phyloP scores from a whole-genome alignment of 2,888 invertebrate genomes.

The Aspidiotus destructor region DNA sequence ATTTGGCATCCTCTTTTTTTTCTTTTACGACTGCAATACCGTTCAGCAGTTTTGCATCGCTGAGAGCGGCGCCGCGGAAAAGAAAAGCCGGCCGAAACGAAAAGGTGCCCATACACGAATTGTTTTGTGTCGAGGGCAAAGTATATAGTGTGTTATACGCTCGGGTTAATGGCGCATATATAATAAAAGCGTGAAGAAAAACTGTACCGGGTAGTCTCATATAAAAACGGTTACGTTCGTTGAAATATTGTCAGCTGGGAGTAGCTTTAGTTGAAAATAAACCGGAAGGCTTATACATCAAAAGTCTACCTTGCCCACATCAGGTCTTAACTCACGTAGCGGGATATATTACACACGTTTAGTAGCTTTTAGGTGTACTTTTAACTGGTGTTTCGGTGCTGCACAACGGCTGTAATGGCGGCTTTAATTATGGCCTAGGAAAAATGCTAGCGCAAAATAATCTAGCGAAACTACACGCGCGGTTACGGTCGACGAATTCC shows the following conservation, averaged over 20 bases:
- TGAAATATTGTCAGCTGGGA: slow-evolving; percentile 2
- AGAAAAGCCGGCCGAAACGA: neutral
- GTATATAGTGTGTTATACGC: neutral
- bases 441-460: no score
- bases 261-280: neutral
- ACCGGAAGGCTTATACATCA: neutral
- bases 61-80: no score
- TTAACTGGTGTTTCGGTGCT: no score
- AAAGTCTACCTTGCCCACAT: neutral
- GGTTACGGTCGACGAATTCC: no score
- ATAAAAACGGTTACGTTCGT: neutral
- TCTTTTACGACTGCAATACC: neutral
- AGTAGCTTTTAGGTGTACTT: no score
- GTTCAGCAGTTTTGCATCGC: neutral
- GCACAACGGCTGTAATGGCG: no score
- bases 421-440: no score
- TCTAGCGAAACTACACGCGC: no score
- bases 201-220: neutral
- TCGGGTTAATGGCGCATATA: neutral
- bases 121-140: neutral
- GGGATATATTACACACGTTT: no score
- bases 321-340: no score
- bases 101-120: neutral
- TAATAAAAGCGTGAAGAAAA: neutral
- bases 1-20: neutral